Evolutionary conservation across 2,797 vertebrate species (phyloP), one percentile per base, ranked within the genome.

Genomic region (Rhodeus uyekii): DNA sequence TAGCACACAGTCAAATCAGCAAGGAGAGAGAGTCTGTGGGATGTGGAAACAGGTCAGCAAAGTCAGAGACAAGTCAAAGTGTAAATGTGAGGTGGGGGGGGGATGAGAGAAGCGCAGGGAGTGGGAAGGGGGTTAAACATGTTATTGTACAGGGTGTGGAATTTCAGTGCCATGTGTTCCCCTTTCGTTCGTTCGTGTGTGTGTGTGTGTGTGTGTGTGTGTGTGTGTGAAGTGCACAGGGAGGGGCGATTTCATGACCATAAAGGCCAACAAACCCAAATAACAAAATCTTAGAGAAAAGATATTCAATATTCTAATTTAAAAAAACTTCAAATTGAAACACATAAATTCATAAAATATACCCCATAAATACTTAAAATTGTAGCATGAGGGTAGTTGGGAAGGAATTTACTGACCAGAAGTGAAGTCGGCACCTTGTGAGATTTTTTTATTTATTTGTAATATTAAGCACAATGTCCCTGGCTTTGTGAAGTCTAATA

Each of bases 61-160:
- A 61, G 53, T 36, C 22, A 29, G 36, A 73, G 69, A 14, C 14
- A 38, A 76, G 61, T 76, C 72, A 44, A 60, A 82, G 44, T 81
- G 48, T 76, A 55, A 68, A 60, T 68, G 36, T 82, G 73, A 22
- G 50, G 55, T 61, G 58, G 61, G 24, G 64, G 29, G 36, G 22
- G 38, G 39, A 27, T 19, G 13, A 63, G 39, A 63, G 58, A n/a
- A 39, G 39, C 13, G 1, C 58, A 63, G 7, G 34, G 61, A 78
- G 68, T 39, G 36, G 38, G 39, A 63, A 32, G 44, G 48, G 71
- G 88, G 82, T 86, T 75, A 82, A 55, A 84, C 8, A 48, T 84
- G 79, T 90, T 91, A 91, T 87, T 85, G 85, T 89, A 32, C 50
- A 86, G 79, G 84, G 84, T 44, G 58, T 83, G 36, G 71, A 84